Conservation (phyloP, 1,140 invertebrate genomes). For the Procambarus virginalis region DNA sequence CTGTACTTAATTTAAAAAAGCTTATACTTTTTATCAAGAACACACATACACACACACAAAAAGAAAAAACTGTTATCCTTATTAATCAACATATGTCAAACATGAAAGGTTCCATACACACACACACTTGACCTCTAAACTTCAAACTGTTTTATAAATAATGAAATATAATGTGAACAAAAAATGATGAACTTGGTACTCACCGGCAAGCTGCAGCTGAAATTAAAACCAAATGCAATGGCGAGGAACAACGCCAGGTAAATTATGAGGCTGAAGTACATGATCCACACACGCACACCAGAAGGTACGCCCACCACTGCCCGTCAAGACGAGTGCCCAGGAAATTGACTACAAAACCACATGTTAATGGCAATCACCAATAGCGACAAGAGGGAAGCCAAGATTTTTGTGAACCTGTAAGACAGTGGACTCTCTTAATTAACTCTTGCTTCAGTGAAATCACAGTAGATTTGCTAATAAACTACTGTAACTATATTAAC, state of each 20-base stretch:
- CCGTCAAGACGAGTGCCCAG: constrained; percentile 77
- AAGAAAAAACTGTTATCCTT: too few relatives aligned
- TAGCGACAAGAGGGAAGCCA: constrained; percentile 80
- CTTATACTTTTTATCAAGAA: too few relatives aligned
- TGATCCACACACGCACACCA: constrained; percentile 76
- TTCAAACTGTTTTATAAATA: too few relatives aligned
- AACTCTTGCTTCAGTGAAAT: too few relatives aligned
- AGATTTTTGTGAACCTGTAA: constrained; percentile 81
- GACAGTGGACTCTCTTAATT: not conserved
- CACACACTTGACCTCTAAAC: too few relatives aligned
- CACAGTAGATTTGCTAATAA: too few relatives aligned
- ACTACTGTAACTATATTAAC: too few relatives aligned
- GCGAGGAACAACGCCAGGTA: constrained; percentile 82
- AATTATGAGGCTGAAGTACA: constrained; percentile 83
- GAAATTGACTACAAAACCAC: constrained; percentile 83
- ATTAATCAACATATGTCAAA: too few relatives aligned
- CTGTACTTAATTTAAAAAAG: too few relatives aligned
- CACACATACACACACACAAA: too few relatives aligned
- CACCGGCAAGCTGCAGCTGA: constrained; percentile 59
- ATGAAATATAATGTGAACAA: too few relatives aligned
- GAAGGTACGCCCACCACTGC: constrained; percentile 77
- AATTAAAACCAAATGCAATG: constrained; percentile 58
- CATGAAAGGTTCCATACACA: too few relatives aligned
- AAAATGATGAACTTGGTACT: not conserved
- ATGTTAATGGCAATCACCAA: constrained; percentile 88